These are phyloP conservation scores for Saccostrea cuccullata DNA, from an alignment of 1,140 invertebrate genomes.

Conservation along the genomic window DNA sequence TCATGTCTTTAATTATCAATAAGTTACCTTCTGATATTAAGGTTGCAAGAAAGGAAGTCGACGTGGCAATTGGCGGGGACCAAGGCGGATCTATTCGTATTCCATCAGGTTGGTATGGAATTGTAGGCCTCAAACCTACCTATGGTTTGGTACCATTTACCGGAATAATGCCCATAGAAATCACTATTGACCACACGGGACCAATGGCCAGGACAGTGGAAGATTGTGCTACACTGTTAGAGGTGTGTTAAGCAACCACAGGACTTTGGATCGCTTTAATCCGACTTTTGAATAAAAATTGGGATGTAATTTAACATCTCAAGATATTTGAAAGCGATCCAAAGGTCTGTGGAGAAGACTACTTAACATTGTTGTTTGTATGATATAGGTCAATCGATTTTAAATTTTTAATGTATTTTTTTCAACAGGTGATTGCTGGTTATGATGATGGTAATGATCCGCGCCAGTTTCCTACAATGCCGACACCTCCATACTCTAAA, in stretches of 20 bases:
- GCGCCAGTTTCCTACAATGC: slow-evolving; percentile 58
- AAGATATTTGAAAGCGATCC: no score
- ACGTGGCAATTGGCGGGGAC: slow-evolving; percentile 72
- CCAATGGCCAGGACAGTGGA: slow-evolving; percentile 70
- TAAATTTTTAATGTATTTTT: not conserved
- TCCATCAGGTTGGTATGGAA: slow-evolving; percentile 73
- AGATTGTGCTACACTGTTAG: slow-evolving; percentile 72
- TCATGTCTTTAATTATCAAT: no score
- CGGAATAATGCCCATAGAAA: slow-evolving; percentile 63
- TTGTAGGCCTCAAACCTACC: slow-evolving; percentile 76
- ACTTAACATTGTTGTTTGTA: not conserved
- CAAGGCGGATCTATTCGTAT: slow-evolving; percentile 75
- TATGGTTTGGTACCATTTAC: slow-evolving; percentile 74
- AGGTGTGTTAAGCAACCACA: slow-evolving; percentile 55
- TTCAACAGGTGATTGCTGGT: slow-evolving; percentile 70
- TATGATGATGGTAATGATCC: slow-evolving; percentile 69
- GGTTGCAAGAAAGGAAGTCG: slow-evolving; percentile 64
- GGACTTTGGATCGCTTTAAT: no score
- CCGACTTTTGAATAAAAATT: no score
- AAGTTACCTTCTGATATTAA: not conserved
- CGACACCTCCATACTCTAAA: slow-evolving; percentile 63
- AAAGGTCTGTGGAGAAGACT: not conserved
- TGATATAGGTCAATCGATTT: not conserved
- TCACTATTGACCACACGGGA: slow-evolving; percentile 70
- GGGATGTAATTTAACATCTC: no score